Conservation (phyloP, 35 echinoderm and acorn worm species). For the Anneissia japonica region DNA sequence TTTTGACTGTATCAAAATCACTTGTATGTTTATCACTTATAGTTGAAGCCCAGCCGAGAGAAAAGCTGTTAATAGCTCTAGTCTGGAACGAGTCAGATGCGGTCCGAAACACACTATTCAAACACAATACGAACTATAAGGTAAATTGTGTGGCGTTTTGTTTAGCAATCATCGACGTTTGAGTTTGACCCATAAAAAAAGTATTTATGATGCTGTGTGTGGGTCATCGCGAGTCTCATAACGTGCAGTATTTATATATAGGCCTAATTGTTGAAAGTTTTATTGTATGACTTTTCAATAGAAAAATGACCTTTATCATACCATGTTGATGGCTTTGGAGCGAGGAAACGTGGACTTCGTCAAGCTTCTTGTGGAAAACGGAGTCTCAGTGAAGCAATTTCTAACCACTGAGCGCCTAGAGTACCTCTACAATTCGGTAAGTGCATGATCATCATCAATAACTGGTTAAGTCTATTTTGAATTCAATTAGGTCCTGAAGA, state of each 20-base stretch:
- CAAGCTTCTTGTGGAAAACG: slow-evolving; percentile 60
- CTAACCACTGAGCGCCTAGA: slow-evolving; percentile 49
- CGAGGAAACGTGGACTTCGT: slow-evolving; percentile 74
- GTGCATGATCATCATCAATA: no score
- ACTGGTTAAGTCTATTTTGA: no score
- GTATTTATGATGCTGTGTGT: no score
- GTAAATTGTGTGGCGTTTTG: no score
- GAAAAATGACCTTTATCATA: slow-evolving; percentile 48
- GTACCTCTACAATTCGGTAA: slow-evolving; percentile 54
- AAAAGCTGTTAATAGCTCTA: not conserved
- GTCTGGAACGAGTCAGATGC: not conserved
- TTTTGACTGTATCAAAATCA: no score
- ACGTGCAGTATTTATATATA: no score
- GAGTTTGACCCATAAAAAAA: no score
- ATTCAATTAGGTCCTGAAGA: no score
- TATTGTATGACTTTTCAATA: no score
- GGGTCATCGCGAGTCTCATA: no score
- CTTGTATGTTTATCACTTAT: not conserved
- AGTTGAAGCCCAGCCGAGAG: not conserved
- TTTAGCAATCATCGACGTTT: no score
- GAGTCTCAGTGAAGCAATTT: slow-evolving; percentile 56
- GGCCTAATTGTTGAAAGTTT: no score
- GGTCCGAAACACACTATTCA: not conserved
- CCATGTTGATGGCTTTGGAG: slow-evolving; percentile 59
- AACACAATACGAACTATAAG: not conserved